Evolutionary conservation across 2,888 invertebrate species (phyloP).

Genomic region (Lordiphosa andalusiaca): DNA sequence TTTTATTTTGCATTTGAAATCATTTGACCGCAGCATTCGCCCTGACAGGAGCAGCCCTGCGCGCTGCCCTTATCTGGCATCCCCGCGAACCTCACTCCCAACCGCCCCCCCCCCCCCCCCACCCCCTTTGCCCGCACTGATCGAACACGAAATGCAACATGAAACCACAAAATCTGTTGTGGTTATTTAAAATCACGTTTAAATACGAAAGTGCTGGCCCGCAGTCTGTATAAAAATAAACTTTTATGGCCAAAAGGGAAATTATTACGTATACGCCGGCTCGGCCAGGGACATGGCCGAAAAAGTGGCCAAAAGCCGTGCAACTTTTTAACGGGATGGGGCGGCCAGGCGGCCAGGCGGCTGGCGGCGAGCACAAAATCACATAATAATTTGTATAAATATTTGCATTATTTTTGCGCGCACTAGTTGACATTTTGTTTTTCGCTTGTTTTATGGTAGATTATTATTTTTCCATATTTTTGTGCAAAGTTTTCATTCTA

Average conservation of each 20-base stretch:
- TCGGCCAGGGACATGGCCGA: slow-evolving; percentile 28
- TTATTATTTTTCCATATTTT: slow-evolving; percentile 17
- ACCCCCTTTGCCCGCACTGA: slow-evolving; percentile 31
- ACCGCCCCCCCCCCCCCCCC: too few species aligned
- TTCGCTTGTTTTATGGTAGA: slow-evolving; percentile 11
- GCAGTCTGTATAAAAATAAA: slow-evolving; percentile 44
- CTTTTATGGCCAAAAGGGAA: slow-evolving; percentile 63
- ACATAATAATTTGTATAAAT: slow-evolving; percentile 66
- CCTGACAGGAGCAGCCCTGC: slow-evolving; percentile 12
- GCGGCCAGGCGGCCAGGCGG: not conserved
- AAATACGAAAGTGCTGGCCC: slow-evolving; percentile 47
- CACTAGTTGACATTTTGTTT: slow-evolving; percentile 25
- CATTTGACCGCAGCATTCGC: slow-evolving; percentile 42
- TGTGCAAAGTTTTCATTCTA: slow-evolving; percentile 20
- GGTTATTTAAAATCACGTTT: slow-evolving; percentile 71
- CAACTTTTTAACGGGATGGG: slow-evolving; percentile 18
- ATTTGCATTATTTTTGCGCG: slow-evolving; percentile 58
- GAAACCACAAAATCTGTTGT: slow-evolving; percentile 68
- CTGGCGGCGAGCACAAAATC: slow-evolving; percentile 36
- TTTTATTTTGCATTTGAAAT: slow-evolving; percentile 48
- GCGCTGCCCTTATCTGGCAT: slow-evolving; percentile 26
- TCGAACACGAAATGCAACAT: slow-evolving; percentile 65
- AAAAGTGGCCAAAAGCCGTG: slow-evolving; percentile 21
- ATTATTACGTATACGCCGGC: slow-evolving; percentile 49
- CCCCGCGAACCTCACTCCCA: too few species aligned